A percentile compares a stretch with the other conserved stretches of the same genome.
Conservation (phyloP, 1,140 invertebrate genomes). For the Chironomus tepperi region DNA sequence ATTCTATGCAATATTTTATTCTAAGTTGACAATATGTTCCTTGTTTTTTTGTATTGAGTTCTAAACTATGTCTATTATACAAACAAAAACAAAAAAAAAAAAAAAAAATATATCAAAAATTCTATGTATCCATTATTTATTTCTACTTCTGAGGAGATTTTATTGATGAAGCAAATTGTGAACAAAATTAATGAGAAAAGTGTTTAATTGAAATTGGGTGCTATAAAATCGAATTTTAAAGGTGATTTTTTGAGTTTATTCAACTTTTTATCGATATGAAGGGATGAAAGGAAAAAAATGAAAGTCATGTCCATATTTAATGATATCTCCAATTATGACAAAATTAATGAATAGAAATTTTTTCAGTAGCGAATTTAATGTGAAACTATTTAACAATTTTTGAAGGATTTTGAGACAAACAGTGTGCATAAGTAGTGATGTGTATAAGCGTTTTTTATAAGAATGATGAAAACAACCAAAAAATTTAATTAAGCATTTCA, state of each 20-base stretch:
- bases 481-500: background rate
- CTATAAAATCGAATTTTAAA: background rate
- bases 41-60: background rate
- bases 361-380: background rate
- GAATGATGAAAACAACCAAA: background rate
- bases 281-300: background rate
- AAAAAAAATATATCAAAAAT: too few species aligned
- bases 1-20: background rate
- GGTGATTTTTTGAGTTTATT: background rate
- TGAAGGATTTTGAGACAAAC: background rate
- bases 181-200: background rate
- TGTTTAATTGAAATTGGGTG: background rate
- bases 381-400: background rate
- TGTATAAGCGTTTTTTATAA: slow-evolving; percentile 9
- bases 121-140: background rate
- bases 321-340: background rate
- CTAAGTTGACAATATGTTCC: slow-evolving; percentile 1
- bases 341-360: background rate
- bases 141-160: background rate
- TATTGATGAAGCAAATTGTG: background rate
- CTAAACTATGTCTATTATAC: background rate
- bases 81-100: too few species aligned
- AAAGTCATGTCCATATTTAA: background rate
- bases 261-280: too few species aligned
- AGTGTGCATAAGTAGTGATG: background rate